Evolutionary conservation across 2,888 invertebrate species (phyloP).

Genomic region (Melangyna quadrimaculata): DNA sequence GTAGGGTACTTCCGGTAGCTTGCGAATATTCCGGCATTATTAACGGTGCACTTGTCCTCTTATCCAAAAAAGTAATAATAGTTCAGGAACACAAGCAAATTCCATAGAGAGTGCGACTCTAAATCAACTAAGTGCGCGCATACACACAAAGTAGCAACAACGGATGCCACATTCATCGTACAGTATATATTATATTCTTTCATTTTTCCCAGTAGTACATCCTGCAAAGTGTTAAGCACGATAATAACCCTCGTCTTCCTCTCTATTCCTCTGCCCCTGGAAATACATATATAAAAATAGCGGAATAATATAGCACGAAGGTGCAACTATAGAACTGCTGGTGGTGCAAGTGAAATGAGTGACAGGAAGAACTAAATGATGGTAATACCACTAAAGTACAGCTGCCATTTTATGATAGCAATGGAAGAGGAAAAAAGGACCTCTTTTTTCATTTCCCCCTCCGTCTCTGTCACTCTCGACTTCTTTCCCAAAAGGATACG

Average conservation of each 20-base stretch:
- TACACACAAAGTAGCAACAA: slow-evolving; percentile 29
- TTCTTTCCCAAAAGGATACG: slow-evolving; percentile 44
- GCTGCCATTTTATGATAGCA: slow-evolving; percentile 68
- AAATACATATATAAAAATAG: not conserved
- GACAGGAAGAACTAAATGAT: slow-evolving; percentile 68
- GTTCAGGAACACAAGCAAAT: slow-evolving; percentile 37
- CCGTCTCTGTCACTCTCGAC: not conserved
- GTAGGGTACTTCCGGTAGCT: slow-evolving; percentile 54
- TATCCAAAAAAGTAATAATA: slow-evolving; percentile 41
- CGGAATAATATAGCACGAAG: not conserved
- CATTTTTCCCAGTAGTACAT: slow-evolving; percentile 37
- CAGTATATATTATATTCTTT: slow-evolving; percentile 18
- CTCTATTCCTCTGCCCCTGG: not conserved
- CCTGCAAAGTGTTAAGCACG: slow-evolving; percentile 62
- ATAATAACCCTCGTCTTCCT: slow-evolving; percentile 39
- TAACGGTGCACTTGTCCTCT: slow-evolving; percentile 18
- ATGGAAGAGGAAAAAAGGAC: slow-evolving; percentile 7
- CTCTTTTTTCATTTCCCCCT: not conserved
- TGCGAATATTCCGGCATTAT: slow-evolving; percentile 44
- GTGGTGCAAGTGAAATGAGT: slow-evolving; percentile 49
- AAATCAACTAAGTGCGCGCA: slow-evolving; percentile 51
- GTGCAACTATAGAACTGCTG: not conserved
- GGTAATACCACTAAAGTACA: slow-evolving; percentile 67
- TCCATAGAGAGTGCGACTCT: slow-evolving; percentile 25
- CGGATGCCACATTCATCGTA: slow-evolving; percentile 52